Base-by-base conservation (phyloP, 2,113 vertebrate species). In the Athene cunicularia region DNA sequence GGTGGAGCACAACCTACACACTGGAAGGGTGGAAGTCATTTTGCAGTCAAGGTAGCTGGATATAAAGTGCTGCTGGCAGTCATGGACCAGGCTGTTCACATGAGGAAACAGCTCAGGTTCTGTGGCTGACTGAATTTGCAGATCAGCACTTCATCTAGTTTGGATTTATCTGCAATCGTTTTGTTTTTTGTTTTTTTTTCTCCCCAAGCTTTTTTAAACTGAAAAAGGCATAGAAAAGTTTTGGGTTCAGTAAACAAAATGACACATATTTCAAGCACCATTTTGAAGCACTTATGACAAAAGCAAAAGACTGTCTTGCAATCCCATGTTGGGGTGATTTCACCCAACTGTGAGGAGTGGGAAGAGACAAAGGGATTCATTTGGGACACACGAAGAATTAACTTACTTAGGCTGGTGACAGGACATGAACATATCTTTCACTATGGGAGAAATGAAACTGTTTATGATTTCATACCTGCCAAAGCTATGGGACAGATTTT, bases 231-330 rank as follows among this genome's bases (percentile, higher is more conserved):
- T 64, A 50, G 28, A 28, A 47, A 67, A 77, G 8, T 3, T 14
- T 41, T 53, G 4, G 2, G 50, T 80, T 70, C 49, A 19, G 18
- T 59, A 73, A 80, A 58, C 8, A 27, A 53, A 33, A 22, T 27
- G 62, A 27, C 13, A 18, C 2, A 3, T 77, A 87, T 90, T 84
- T 32, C 12, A 58, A 23, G 17, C 30, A 50, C 11, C 4, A 2
- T 77, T 80, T 58, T 0, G 1, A 90, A 92, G 49, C 11, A n/a
- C 0, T 64, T 81, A 11, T 0, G 0, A 55, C 22, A 52, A 60
- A 81, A 92, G 18, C 6, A 30, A 24, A 59, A 52, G 17, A 22
- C 39, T 62, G 14, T 35, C 14, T 71, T 24, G 7, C 45, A 22
- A 27, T 49, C 47, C 18, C 23, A 1, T 16, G 4, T 17, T 49